phyloP scores from a whole-genome alignment of 2,113 vertebrate genomes.

The Hippocampus comes region DNA sequence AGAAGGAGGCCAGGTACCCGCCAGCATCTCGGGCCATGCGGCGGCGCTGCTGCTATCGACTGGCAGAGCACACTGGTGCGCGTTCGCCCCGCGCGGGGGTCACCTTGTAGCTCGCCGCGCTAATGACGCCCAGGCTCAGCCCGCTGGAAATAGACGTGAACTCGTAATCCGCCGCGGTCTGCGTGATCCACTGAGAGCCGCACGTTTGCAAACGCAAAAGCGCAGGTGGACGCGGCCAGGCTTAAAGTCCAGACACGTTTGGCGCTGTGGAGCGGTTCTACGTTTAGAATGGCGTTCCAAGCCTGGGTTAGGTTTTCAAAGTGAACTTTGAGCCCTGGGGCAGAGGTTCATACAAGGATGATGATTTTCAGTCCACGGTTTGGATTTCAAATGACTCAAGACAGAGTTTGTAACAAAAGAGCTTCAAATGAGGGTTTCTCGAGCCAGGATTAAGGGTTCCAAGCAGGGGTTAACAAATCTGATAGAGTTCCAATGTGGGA shows the following conservation, averaged over 20 bases:
- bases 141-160: neutral
- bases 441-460: neutral
- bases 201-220: neutral
- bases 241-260: neutral
- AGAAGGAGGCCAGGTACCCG: neutral
- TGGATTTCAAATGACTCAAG: too few relatives aligned
- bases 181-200: neutral
- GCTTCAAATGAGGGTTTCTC: neutral
- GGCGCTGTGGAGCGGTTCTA: too few relatives aligned
- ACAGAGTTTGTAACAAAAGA: neutral
- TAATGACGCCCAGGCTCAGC: neutral
- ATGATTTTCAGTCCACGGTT: too few relatives aligned
- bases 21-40: constrained; percentile 52
- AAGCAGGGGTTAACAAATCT: neutral
- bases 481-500: neutral
- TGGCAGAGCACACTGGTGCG: neutral
- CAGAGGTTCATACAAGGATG: too few relatives aligned
- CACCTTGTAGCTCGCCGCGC: neutral
- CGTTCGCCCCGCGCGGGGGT: neutral
- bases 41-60: constrained; percentile 24
- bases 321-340: too few relatives aligned
- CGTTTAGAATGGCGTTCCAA: too few relatives aligned
- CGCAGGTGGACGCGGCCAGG: neutral
- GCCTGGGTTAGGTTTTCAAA: too few relatives aligned
- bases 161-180: neutral